phyloP scores from a whole-genome alignment of 2,113 vertebrate genomes.

The Apodemus speciosus region DNA sequence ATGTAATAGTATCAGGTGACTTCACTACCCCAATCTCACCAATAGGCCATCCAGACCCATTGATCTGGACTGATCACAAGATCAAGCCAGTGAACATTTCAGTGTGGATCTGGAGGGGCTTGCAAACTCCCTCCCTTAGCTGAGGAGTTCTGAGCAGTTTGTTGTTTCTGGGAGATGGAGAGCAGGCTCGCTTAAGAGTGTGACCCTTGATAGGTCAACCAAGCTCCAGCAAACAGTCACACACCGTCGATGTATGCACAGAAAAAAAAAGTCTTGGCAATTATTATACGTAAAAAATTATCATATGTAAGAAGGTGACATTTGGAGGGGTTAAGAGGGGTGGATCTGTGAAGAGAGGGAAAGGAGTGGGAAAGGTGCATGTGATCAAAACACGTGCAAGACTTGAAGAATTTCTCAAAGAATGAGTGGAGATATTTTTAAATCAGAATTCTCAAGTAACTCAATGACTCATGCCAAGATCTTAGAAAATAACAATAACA shows the following conservation, averaged over 20 bases:
- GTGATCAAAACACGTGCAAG: not conserved
- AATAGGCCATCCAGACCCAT: not conserved
- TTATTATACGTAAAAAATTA: not conserved
- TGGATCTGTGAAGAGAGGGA: not conserved
- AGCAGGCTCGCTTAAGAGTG: not conserved
- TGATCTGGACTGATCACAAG: not conserved
- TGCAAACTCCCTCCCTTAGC: not conserved
- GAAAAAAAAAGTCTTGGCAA: not conserved
- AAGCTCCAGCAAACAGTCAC: too few species aligned
- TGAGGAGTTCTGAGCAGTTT: not conserved
- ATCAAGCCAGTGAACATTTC: not conserved
- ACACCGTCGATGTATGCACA: not conserved
- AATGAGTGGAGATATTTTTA: not conserved
- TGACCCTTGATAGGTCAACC: not conserved
- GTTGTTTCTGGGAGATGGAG: not conserved
- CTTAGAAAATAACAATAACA: not conserved
- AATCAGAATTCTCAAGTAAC: not conserved
- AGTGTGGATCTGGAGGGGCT: too few species aligned
- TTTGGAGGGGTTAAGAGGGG: not conserved
- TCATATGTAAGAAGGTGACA: not conserved
- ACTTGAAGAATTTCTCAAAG: not conserved
- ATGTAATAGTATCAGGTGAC: not conserved
- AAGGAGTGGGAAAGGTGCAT: not conserved
- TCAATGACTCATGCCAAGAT: not conserved
- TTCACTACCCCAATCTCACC: not conserved